Evolutionary conservation across 2,113 vertebrate species (phyloP).

Genomic region (Agapornis roseicollis): DNA sequence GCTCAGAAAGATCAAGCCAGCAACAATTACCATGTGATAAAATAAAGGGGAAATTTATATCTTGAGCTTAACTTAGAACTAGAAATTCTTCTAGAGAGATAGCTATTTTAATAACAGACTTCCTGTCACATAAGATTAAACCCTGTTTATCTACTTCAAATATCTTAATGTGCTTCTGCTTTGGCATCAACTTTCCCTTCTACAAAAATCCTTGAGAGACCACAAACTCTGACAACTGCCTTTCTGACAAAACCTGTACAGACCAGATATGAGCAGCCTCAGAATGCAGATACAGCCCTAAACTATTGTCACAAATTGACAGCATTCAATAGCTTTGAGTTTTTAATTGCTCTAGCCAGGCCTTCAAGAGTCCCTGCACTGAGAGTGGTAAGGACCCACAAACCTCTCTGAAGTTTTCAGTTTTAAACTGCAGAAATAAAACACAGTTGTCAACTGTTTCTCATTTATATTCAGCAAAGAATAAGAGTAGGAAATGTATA

Average conservation of each 20-base stretch:
- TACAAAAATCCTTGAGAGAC: constrained; percentile 8
- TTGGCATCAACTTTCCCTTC: background rate
- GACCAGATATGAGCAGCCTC: background rate
- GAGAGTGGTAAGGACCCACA: background rate
- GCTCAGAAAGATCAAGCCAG: background rate
- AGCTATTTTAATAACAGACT: constrained; percentile 36
- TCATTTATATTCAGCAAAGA: background rate
- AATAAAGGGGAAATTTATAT: constrained; percentile 1
- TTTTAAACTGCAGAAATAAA: background rate
- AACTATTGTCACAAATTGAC: constrained; percentile 7
- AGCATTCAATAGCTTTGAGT: background rate
- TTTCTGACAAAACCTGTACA: background rate
- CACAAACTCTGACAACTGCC: background rate
- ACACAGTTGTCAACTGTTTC: background rate
- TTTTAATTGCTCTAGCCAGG: background rate
- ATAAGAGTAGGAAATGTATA: background rate
- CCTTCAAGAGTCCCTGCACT: background rate
- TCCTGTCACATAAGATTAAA: constrained; percentile 25
- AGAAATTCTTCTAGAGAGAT: constrained; percentile 11
- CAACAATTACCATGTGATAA: constrained; percentile 20
- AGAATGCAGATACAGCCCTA: background rate
- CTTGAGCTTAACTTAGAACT: constrained; percentile 3
- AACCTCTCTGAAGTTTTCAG: background rate
- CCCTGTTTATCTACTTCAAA: constrained; percentile 11
- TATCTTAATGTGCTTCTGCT: background rate